phyloP scores from a whole-genome alignment of 2,888 invertebrate genomes.

The Epiblema foenella region DNA sequence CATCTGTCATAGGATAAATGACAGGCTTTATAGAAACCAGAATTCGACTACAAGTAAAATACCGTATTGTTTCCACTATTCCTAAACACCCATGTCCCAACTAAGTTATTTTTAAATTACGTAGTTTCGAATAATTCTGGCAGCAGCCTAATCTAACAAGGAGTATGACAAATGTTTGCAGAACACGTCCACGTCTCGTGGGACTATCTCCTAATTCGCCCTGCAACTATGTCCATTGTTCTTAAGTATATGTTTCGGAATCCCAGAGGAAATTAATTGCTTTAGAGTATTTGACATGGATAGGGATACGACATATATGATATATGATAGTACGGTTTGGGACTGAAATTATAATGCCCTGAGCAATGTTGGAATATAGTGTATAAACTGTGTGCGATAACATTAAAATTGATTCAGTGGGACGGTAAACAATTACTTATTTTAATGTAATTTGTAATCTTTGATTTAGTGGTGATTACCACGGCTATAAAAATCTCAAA shows the following conservation, averaged over 20 bases:
- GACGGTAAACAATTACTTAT: too few species aligned
- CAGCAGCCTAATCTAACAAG: slow-evolving; percentile 34
- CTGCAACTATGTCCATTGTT: slow-evolving; percentile 57
- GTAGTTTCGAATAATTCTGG: slow-evolving; percentile 20
- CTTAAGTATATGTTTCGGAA: slow-evolving; percentile 53
- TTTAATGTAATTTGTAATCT: too few species aligned
- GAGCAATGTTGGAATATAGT: slow-evolving; percentile 20
- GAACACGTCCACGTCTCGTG: slow-evolving; percentile 52
- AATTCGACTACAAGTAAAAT: too few species aligned
- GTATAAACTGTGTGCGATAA: slow-evolving; percentile 2
- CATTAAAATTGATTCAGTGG: too few species aligned
- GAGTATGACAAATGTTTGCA: slow-evolving; percentile 52
- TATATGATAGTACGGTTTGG: slow-evolving; percentile 26
- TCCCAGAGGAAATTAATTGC: slow-evolving; percentile 45
- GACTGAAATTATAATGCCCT: slow-evolving; percentile 20
- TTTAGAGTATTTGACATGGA: slow-evolving; percentile 42
- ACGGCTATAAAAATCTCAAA: too few species aligned
- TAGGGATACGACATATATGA: slow-evolving; percentile 36
- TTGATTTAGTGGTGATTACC: too few species aligned
- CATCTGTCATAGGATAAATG: too few species aligned
- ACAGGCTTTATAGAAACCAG: too few species aligned
- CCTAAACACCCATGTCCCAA: slow-evolving; percentile 1
- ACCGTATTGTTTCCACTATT: neutral
- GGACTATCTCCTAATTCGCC: slow-evolving; percentile 54
- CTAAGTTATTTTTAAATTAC: neutral